Percentiles rank a stretch among this genome's conserved stretches.
phyloP scores from a whole-genome alignment of 2,888 invertebrate species.

The Torymus tubicola region DNA sequence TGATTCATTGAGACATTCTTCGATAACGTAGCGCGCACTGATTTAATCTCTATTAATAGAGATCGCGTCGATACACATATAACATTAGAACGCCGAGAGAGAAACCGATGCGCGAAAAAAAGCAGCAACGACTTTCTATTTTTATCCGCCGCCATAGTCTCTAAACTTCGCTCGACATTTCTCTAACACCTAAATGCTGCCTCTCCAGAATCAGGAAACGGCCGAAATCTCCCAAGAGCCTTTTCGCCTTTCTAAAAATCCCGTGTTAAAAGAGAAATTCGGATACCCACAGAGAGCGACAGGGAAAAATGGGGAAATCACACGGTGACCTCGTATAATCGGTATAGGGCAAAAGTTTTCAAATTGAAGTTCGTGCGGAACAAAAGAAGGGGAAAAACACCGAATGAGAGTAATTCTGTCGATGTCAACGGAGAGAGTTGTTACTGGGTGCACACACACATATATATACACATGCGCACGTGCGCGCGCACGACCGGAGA shows the following conservation, averaged over 20 bases:
- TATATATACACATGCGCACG: not conserved
- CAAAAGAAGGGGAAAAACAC: not conserved
- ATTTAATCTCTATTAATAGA: slow-evolving; percentile 52
- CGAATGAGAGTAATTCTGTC: too few relatives aligned
- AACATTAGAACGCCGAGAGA: not conserved
- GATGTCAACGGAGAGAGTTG: not conserved
- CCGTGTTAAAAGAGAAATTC: too few relatives aligned
- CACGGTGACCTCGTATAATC: not conserved
- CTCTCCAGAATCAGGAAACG: not conserved
- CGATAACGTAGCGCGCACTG: slow-evolving; percentile 12
- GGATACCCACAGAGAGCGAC: too few relatives aligned
- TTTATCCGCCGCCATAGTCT: slow-evolving; percentile 10
- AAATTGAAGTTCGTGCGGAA: not conserved
- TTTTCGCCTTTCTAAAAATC: too few relatives aligned
- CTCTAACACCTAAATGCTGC: not conserved
- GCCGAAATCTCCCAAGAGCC: too few relatives aligned
- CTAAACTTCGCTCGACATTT: slow-evolving; percentile 19
- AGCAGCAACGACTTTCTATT: slow-evolving; percentile 42
- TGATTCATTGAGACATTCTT: slow-evolving; percentile 40
- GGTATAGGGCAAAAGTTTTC: slow-evolving; percentile 4
- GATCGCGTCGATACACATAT: too few relatives aligned
- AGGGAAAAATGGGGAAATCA: too few relatives aligned
- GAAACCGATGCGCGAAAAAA: slow-evolving; percentile 10
- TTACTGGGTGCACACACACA: not conserved
- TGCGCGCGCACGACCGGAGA: slow-evolving; percentile 17